phyloP scores from a whole-genome alignment of 2,113 vertebrate species.

The Gyps fulvus region DNA sequence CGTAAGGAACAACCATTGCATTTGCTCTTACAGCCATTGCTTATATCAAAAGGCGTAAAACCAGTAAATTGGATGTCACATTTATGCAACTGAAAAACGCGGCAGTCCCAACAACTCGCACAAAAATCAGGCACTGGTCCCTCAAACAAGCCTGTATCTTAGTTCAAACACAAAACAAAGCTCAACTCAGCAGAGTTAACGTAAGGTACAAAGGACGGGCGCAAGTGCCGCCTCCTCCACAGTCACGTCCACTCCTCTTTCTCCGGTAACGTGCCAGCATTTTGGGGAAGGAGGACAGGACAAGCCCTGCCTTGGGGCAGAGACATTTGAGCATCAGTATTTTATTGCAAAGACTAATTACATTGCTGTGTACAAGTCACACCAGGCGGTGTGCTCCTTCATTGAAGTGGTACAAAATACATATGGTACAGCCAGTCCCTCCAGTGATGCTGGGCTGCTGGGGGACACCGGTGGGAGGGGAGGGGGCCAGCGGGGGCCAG shows the following conservation, averaged over 20 bases:
- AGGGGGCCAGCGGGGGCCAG: background rate
- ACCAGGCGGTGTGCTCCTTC: constrained; percentile 63
- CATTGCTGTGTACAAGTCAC: constrained; percentile 70
- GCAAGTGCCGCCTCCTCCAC: fast-evolving
- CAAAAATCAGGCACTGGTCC: background rate
- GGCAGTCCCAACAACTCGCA: background rate
- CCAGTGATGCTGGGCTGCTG: background rate
- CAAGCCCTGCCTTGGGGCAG: background rate
- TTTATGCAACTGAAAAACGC: background rate
- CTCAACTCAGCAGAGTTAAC: fast-evolving
- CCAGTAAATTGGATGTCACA: fast-evolving
- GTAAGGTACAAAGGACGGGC: fast-evolving
- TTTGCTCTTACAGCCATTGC: background rate
- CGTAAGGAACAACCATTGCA: fast-evolving
- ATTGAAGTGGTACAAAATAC: constrained; percentile 73
- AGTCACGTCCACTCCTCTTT: background rate
- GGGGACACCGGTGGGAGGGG: background rate
- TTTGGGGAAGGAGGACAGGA: background rate
- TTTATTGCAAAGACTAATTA: constrained; percentile 77
- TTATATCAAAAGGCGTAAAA: background rate
- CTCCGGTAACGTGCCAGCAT: background rate
- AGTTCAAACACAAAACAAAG: background rate
- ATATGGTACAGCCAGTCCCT: constrained; percentile 51
- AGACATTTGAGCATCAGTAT: background rate
- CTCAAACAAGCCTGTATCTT: background rate